These are phyloP conservation scores for Oikopleura albicans DNA, from an alignment of 23 tunicate genomes.

Conservation along the genomic window DNA sequence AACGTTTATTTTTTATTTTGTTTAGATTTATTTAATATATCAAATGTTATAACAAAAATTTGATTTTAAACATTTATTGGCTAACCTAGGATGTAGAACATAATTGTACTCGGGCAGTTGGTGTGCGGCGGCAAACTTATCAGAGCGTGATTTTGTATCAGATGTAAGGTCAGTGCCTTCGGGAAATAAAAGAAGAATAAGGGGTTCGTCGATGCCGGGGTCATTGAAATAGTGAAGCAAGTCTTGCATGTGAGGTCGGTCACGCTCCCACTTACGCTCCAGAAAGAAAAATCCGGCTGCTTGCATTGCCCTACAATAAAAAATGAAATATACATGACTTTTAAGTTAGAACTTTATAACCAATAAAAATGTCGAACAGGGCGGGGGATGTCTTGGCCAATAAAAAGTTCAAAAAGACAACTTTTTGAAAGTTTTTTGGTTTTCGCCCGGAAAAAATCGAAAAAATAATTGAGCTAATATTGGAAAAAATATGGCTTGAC, in stretches of 20 bases:
- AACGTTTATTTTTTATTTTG: too few relatives aligned
- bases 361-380: too few relatives aligned
- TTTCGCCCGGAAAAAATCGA: too few relatives aligned
- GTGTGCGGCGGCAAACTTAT: constrained; percentile 30
- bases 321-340: neutral
- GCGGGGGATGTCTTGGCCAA: too few relatives aligned
- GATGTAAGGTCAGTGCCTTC: constrained; percentile 62
- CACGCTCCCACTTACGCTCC: constrained; percentile 80
- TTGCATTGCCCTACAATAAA: constrained; percentile 82
- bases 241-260: constrained; percentile 43
- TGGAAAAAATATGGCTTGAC: too few relatives aligned
- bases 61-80: too few relatives aligned
- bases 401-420: too few relatives aligned
- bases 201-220: constrained; percentile 26
- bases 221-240: constrained; percentile 56
- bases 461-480: too few relatives aligned
- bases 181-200: neutral
- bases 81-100: constrained; percentile 87
- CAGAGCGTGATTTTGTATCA: constrained; percentile 28
- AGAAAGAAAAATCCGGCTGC: constrained; percentile 55
- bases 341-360: too few relatives aligned
- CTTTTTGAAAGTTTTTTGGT: neutral
- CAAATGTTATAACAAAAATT: too few relatives aligned
- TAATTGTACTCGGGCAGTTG: constrained; percentile 35
- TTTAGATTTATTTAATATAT: too few relatives aligned